phyloP scores from a whole-genome alignment of 2,797 vertebrate species.

The Argentina silus region DNA sequence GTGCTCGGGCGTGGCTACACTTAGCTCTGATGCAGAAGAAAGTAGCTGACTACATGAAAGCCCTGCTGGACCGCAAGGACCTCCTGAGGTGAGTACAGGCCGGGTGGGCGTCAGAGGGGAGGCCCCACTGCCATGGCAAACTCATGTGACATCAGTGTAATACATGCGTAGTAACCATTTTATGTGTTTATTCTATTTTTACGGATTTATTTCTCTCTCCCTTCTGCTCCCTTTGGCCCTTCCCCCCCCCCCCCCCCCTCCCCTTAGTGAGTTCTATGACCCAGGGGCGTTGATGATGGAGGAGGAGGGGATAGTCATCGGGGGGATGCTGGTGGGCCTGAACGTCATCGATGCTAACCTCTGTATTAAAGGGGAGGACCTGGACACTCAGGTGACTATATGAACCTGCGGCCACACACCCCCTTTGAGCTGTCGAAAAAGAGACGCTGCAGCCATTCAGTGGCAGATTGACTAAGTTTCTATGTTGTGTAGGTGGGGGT shows the following conservation, averaged over 20 bases:
- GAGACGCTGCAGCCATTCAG: neutral
- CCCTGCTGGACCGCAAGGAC: slow-evolving; percentile 89
- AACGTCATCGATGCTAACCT: slow-evolving; percentile 99
- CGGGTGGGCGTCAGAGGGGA: too few relatives aligned
- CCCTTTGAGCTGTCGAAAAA: neutral
- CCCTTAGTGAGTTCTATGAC: slow-evolving; percentile 94
- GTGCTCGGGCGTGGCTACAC: slow-evolving; percentile 95
- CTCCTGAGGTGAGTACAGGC: slow-evolving; percentile 82
- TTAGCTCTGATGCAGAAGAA: slow-evolving; percentile 99
- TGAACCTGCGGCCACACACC: too few relatives aligned
- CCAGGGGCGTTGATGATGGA: slow-evolving; percentile 90
- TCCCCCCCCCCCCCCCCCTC: neutral
- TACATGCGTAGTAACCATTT: neutral
- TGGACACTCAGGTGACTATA: slow-evolving; percentile 92
- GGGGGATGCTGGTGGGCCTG: slow-evolving; percentile 93
- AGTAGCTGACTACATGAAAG: slow-evolving; percentile 94
- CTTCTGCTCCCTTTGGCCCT: neutral
- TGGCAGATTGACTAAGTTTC: neutral
- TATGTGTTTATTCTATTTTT: neutral
- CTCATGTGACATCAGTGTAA: neutral
- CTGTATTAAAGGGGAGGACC: slow-evolving; percentile 97
- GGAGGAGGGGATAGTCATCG: slow-evolving; percentile 93
- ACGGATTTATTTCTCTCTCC: neutral
- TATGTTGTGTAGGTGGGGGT: slow-evolving; percentile 86
- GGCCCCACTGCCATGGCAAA: neutral